Base-by-base conservation (phyloP, 30 jellyfish, hydroid and myxozoan genomes). In the Aurelia sp. region DNA sequence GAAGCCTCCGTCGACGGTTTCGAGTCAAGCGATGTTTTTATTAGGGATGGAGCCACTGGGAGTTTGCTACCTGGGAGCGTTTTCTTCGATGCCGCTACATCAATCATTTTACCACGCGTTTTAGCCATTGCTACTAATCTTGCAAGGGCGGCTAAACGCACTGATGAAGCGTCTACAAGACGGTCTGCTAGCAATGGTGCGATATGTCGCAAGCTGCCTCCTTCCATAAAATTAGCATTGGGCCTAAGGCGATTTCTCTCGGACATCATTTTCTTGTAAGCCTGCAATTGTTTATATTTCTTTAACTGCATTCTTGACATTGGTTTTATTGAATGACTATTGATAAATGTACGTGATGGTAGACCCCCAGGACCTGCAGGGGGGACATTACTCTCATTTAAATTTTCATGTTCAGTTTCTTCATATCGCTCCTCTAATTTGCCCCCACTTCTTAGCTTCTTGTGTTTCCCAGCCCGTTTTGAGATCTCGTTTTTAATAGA, bases 41-140 rank as follows among this genome's bases (percentile, higher is more conserved):
- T 6, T 2, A 17, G 8, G 0, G 11, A 15, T 12, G 20, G 35
- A 0, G 17, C 37, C 13, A 13, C 47, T 17, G 63, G 19, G 0
- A 21, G 79, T 16, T 47, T 35, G 40, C 44, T 55, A 4, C 44
- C 68, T 0, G 95, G 78, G 23, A 86, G 85, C 17, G 95, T 62
- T 58, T 86, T 86, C 72, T 86, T 86, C 21, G 95, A 86, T 15
- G 89, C 95, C 80, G 85, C 62, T 4, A 86, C 95, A 47, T 86
- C 95, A 35, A 86, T 66, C 79, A 86, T 52, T 16, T 59, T 27
- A 48, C 66, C 76, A 11, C 79, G 89, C 4, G 48, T 57, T 40
- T 86, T 86, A 62, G 95, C 89, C 66, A 86, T 62, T 40, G 89
- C 27, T 30, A 86, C 58, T 59, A 86, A 77, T 44, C 85, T 13